Evolutionary conservation across 2,797 vertebrate genomes (phyloP), one percentile per base, ranked within the genome.

Genomic region (Cuculus canorus): DNA sequence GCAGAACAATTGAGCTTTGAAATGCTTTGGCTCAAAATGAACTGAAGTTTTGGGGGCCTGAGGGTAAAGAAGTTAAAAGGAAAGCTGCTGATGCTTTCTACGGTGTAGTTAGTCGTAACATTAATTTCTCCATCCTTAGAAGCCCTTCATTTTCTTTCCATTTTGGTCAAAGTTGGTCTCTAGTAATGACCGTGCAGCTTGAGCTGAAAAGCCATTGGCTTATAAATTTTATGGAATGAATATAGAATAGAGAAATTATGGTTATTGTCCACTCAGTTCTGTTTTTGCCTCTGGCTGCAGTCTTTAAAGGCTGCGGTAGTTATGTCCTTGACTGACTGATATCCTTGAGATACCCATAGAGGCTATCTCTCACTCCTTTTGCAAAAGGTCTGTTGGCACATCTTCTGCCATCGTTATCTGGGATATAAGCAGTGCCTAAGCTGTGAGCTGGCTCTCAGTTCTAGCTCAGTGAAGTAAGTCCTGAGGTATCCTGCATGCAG

Each of bases 91-190:
- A 56, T 80, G 90, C 75, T 16, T 82, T 90, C 79, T 80, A n/a
- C 23, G 19, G 41, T 27, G 47, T n/a, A 32, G 33, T 79, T 90
- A 78, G 56, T 63, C 0, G 0, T 65, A 21, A 47, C 75, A 92
- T 95, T 91, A 84, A 90, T 93, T 71, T 45, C 59, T 82, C 64
- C 23, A 76, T 80, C 69, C 82, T 56, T 70, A 94, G 64, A 82
- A 86, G 65, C 3, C 8, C 12, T 64, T 32, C 1, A 10, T 52
- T 48, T 59, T 90, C 65, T 27, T 12, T 2, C 24, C 30, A 23
- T 25, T 80, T 87, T 82, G 47, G 76, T 82, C 17, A 9, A 59
- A 72, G 52, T 11, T 66, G 39, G 43, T 75, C n/a, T 82, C 60
- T 70, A 41, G 10, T 57, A 59, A 90, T 10, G 45, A 64, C 12